phyloP scores from a whole-genome alignment of 2,888 invertebrate species.

The Pherbina coryleti region DNA sequence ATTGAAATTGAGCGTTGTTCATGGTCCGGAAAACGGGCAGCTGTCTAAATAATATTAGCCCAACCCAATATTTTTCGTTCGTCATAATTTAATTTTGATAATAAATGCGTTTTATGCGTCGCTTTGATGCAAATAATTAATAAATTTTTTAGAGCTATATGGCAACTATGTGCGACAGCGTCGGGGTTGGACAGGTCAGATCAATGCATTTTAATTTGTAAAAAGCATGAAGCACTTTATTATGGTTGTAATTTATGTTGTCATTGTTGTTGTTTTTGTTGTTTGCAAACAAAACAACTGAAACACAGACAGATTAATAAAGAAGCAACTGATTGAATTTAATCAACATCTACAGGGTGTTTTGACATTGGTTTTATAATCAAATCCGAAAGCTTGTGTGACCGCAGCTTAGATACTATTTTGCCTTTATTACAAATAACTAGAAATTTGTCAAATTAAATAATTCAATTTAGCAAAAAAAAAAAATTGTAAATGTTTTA shows the following conservation, averaged over 20 bases:
- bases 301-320: background rate
- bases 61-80: background rate
- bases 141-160: conserved; percentile 16
- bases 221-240: background rate
- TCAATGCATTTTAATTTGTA: background rate
- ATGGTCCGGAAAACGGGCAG: no score
- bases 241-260: conserved; percentile 1
- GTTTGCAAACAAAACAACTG: background rate
- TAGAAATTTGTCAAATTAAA: background rate
- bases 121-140: conserved; percentile 35
- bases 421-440: background rate
- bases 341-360: conserved; percentile 12
- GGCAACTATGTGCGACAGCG: background rate
- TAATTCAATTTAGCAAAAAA: background rate
- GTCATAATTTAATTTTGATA: conserved; percentile 28
- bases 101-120: conserved; percentile 10
- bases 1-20: background rate
- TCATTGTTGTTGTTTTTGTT: conserved; percentile 2
- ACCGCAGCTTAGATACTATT: no score
- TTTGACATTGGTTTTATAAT: background rate
- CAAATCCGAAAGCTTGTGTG: background rate
- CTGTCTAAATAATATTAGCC: no score
- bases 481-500: background rate
- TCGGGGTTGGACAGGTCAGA: no score
- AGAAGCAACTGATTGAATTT: background rate